Evolutionary conservation across 2,113 vertebrate genomes (phyloP).

Genomic region (Hyla sarda): DNA sequence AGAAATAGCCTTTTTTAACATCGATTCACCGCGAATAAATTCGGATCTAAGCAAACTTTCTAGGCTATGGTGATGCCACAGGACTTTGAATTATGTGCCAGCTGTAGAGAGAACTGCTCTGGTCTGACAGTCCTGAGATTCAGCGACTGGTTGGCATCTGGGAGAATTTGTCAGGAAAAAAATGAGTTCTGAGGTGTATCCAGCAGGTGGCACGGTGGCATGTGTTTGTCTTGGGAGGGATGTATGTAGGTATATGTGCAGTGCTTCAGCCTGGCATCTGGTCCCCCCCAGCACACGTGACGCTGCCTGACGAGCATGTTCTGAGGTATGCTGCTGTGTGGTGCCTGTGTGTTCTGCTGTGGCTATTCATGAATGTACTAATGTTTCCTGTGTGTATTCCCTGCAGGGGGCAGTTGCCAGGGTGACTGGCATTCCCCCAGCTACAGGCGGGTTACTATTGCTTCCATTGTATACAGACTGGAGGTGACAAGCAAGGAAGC

Average conservation of each 20-base stretch:
- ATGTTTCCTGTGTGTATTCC: conserved; percentile 52
- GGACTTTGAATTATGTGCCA: neutral
- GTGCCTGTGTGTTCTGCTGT: neutral
- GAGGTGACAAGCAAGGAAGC: conserved; percentile 30
- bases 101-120: neutral
- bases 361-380: conserved; percentile 48
- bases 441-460: conserved; percentile 53
- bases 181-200: neutral
- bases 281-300: conserved; percentile 8
- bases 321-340: neutral
- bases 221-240: neutral
- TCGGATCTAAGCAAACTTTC: no score
- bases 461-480: conserved; percentile 51
- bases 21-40: no score
- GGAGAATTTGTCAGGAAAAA: neutral
- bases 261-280: neutral
- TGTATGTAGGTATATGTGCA: neutral
- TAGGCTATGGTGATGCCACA: no score
- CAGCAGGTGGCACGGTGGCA: neutral
- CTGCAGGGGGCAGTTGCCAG: conserved; percentile 57
- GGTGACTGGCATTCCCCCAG: conserved; percentile 56
- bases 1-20: no score
- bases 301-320: neutral
- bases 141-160: neutral
- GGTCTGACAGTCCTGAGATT: neutral